Conservation (phyloP, 2,113 vertebrate species). For the Podarcis raffonei region DNA sequence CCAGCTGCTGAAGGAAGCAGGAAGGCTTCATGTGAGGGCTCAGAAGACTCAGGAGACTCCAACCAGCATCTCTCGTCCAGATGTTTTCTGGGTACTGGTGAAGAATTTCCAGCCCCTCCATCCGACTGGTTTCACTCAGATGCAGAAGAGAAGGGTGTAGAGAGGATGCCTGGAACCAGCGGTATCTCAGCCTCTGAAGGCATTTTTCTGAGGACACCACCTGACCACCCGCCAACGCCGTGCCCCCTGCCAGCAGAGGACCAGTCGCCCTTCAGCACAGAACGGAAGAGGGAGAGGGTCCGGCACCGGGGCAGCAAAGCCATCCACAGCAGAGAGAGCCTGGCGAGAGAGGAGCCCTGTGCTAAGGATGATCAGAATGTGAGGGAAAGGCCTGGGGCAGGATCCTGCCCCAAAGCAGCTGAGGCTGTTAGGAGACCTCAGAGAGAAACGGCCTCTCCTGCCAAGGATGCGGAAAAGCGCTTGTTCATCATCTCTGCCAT, state of each 20-base stretch:
- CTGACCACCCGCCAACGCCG: rapidly evolving
- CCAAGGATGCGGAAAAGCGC: background rate
- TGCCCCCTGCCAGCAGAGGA: background rate
- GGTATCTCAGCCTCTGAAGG: background rate
- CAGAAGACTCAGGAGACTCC: background rate
- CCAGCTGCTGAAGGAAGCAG: background rate
- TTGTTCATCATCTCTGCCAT: background rate
- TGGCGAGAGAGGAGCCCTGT: background rate
- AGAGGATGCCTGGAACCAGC: background rate
- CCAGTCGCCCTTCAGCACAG: background rate
- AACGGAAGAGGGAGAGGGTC: background rate
- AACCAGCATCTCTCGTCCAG: background rate
- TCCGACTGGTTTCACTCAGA: background rate
- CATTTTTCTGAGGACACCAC: background rate
- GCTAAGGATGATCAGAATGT: background rate
- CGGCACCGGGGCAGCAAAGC: background rate
- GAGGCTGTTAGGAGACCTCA: background rate
- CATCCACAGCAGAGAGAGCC: background rate
- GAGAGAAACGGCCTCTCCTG: background rate
- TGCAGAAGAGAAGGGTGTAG: background rate
- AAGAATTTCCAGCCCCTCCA: background rate
- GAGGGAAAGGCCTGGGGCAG: background rate
- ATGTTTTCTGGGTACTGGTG: background rate
- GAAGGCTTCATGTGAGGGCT: background rate
- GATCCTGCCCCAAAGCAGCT: background rate